Percentiles rank a stretch among this genome's conserved stretches.
Evolutionary conservation across 2,797 vertebrate genomes (phyloP).

Genomic region (Hydrolagus colliei): DNA sequence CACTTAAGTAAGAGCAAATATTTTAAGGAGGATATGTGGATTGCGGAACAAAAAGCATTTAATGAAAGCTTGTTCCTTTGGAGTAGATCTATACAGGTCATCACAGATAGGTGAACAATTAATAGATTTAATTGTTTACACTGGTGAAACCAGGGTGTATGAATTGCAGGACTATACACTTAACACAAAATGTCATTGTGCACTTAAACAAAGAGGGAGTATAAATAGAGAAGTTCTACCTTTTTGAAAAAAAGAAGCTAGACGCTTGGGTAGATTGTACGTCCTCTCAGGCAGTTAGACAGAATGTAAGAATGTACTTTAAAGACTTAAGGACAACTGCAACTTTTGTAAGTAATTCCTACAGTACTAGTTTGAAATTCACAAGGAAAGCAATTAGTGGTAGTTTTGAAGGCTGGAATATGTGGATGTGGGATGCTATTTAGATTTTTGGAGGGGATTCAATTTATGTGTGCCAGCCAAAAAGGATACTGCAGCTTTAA

Average conservation of each 20-base stretch:
- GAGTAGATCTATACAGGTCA: background rate
- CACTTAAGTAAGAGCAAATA: background rate
- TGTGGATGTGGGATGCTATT: slow-evolving; percentile 7
- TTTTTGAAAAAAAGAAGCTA: background rate
- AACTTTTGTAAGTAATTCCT: background rate
- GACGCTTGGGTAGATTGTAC: background rate
- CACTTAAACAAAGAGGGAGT: background rate
- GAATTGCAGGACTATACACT: background rate
- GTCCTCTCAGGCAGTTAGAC: background rate
- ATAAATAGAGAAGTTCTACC: background rate
- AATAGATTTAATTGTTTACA: background rate
- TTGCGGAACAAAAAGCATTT: background rate
- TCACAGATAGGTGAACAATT: background rate
- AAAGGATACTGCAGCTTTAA: slow-evolving; percentile 28
- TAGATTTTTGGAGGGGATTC: background rate
- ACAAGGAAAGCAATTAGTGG: background rate
- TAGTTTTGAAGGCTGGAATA: slow-evolving; percentile 15
- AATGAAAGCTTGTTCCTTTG: slow-evolving; percentile 2
- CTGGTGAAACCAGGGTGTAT: background rate
- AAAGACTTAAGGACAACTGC: background rate
- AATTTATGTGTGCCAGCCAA: slow-evolving; percentile 13
- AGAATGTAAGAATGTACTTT: background rate
- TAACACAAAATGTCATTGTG: background rate
- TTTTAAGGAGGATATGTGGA: background rate
- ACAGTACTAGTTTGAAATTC: background rate